Evolutionary conservation across 1,140 invertebrate species (phyloP).

Genomic region (Globodera rostochiensis): DNA sequence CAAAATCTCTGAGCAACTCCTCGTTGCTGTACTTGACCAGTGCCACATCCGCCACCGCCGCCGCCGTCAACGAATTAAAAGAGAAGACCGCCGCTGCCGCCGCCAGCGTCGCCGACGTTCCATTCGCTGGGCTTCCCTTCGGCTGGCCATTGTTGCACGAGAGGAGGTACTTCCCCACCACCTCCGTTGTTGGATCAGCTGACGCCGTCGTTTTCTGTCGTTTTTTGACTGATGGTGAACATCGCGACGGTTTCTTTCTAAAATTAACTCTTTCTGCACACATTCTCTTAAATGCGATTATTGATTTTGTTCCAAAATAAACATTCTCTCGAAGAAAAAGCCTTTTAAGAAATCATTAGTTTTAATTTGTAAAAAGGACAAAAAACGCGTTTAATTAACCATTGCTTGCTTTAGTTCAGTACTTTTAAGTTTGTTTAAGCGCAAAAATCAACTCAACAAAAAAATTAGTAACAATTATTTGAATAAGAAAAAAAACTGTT

Average conservation of each 20-base stretch:
- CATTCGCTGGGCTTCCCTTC: not conserved
- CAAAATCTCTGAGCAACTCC: constrained; percentile 23
- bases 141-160: not conserved
- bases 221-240: not conserved
- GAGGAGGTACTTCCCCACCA: not conserved
- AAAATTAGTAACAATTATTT: not conserved
- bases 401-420: no score
- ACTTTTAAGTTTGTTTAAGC: no score
- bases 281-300: not conserved
- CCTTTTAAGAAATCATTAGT: no score
- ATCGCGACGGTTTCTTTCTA: not conserved
- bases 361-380: no score
- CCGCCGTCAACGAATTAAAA: not conserved
- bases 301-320: not conserved
- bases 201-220: not conserved
- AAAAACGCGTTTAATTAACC: no score
- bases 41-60: not conserved
- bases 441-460: not conserved
- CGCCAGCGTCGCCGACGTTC: not conserved
- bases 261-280: not conserved
- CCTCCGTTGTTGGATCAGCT: not conserved
- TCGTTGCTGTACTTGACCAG: constrained; percentile 10
- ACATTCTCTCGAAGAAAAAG: no score
- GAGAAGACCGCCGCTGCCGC: not conserved
- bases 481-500: not conserved